Evolutionary conservation across 2,797 vertebrate species (phyloP), one percentile per base, ranked within the genome.

Genomic region (Lepidocolaptes lacrymiger): DNA sequence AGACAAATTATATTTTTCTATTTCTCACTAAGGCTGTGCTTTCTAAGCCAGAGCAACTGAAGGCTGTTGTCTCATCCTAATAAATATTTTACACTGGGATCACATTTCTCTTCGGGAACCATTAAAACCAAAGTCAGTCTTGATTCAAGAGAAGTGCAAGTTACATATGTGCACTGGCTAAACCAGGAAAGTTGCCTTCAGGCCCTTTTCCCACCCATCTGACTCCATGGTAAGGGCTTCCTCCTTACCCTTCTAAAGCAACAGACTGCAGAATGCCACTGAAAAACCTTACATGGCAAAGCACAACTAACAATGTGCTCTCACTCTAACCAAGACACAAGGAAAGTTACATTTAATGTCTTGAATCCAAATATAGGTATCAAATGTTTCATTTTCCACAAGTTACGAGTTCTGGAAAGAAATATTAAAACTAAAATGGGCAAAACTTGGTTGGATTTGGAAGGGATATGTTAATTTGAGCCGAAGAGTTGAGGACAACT

Each of bases 311-410:
- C 2, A 58, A 44, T 10, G 36, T 63, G n/a, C 12, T 84, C 32
- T 48, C 17, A 8, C 23, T 72, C 18, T 6, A 62, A 32, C 5
- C 8, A 88, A 39, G 72, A 51, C 3, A 49, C 2, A 72, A 19
- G 17, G 36, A 46, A 56, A 20, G 13, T n/a, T 69, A 55, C 30
- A 68, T 44, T 89, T 21, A 43, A 66, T 36, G 3, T 34, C 39
- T 61, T 58, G 61, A 87, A 74, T 59, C 30, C 36, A 59, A 59
- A 74, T 28, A 26, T 64, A 7, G 26, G 20, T 48, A 56, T 14
- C 12, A 30, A 87, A 72, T 22, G 82, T 54, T 30, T 59, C 23
- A 77, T 77, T 93, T 88, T 61, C 28, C 14, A 85, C 87, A 91
- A 36, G 72, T 59, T 52, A 76, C 24, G 23, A 4, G 12, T 43